Base-by-base conservation (phyloP, 2,797 vertebrate genomes). In the Gallinago stenura region DNA sequence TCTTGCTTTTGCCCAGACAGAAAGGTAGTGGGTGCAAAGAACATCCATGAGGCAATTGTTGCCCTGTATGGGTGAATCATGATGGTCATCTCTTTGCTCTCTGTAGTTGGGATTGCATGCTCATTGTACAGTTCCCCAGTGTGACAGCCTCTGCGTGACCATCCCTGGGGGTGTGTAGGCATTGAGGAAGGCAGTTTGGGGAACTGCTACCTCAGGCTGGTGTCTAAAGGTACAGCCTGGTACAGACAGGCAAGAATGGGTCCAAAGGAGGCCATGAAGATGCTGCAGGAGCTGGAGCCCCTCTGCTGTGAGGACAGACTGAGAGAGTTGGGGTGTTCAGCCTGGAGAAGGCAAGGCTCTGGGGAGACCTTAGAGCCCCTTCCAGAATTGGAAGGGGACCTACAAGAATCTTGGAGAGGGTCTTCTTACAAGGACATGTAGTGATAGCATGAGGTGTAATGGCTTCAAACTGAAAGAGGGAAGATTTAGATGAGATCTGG, bases 101-200 rank as follows among this genome's bases (percentile, higher is more conserved):
- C n/a, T 1, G 2, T 5, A 10, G 6, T n/a, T 41, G 39, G 21
- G 22, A 6, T 9, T 69, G 25, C 2, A 1, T 48, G 41, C n/a
- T 72, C 46, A 6, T 7, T 61, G 18, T 43, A 12, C 64, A 28
- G 54, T 43, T 89, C 26, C 15, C 12, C 10, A 2, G 0, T 20
- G 31, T 68, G 57, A 5, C 65, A 86, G 19, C 24, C 9, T 58
- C 35, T 61, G 25, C 3, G 3, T 76, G 75, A 71, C 37, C 33
- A 7, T n/a, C 53, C 31, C 50, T 61, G 53, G 37, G 20, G 4
- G 2, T 68, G 65, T 18, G 41, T 26, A 4, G 30, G 37, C 18
- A 7, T 9, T 19, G 26, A 60, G 48, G 31, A 39, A 19, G 31
- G 12, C 53, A 53, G 6, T 48, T 37, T 66, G 25, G 48, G 84